Conservation (phyloP, 1,140 invertebrate species). For the Stratiolaelaps scimitus region DNA sequence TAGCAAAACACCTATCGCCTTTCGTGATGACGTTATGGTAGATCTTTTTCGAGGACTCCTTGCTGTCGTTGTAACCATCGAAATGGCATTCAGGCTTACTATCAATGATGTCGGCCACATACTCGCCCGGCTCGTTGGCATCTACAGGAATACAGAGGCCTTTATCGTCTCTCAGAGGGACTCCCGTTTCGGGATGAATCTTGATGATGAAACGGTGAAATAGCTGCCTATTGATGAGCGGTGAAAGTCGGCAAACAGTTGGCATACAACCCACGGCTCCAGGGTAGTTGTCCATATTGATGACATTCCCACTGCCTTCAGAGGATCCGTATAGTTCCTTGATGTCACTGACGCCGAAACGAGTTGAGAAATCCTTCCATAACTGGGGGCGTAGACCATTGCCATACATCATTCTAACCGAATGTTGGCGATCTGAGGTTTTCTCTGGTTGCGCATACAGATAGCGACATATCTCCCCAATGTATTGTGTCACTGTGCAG, state of each 20-base stretch:
- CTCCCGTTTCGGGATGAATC: slow-evolving; percentile 67
- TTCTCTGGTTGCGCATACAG: slow-evolving; percentile 31
- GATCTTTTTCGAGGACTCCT: slow-evolving; percentile 84
- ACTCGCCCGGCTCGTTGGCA: slow-evolving; percentile 78
- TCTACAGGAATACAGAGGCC: slow-evolving; percentile 58
- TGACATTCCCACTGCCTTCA: slow-evolving; percentile 89
- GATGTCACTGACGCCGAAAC: slow-evolving; percentile 62
- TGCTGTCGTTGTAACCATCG: slow-evolving; percentile 75
- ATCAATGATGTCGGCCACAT: slow-evolving; percentile 82
- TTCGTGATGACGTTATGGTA: slow-evolving; percentile 71
- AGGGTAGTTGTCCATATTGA: slow-evolving; percentile 29
- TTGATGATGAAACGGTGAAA: slow-evolving; percentile 55
- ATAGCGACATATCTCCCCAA: slow-evolving; percentile 75
- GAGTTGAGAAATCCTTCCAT: slow-evolving; percentile 49
- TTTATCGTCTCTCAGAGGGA: slow-evolving; percentile 55
- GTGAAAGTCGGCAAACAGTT: slow-evolving; percentile 7
- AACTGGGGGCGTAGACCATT: slow-evolving; percentile 44
- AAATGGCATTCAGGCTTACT: slow-evolving; percentile 39
- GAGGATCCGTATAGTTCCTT: slow-evolving; percentile 91
- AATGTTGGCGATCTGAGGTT: slow-evolving; percentile 40
- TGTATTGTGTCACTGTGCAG: slow-evolving; percentile 90
- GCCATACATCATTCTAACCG: slow-evolving; percentile 44
- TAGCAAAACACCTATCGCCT: slow-evolving; percentile 81
- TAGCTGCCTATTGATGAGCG: slow-evolving; percentile 46
- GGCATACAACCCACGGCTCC: slow-evolving; percentile 30